These are phyloP conservation scores for Pristionchus arcanus DNA, from an alignment of 2,888 invertebrate species.

Conservation along the genomic window DNA sequence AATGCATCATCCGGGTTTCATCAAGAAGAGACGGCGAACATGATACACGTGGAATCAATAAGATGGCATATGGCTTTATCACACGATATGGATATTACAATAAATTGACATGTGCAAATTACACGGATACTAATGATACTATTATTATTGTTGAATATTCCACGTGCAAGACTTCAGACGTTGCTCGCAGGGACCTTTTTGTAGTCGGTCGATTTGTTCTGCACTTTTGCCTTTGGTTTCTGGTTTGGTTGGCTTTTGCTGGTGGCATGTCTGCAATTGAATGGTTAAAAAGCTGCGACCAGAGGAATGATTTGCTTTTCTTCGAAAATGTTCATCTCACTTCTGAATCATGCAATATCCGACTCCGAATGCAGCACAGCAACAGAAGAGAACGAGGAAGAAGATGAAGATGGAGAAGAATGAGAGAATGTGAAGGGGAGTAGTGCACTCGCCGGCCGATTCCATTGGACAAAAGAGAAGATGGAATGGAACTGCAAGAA, in stretches of 20 bases:
- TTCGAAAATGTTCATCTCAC: background rate
- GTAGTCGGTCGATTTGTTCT: background rate
- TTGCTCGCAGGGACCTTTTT: background rate
- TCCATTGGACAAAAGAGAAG: background rate
- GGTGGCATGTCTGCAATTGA: background rate
- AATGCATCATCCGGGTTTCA: background rate
- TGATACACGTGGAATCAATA: background rate
- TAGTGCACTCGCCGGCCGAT: background rate
- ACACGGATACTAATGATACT: no score
- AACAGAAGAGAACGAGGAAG: conserved; percentile 3
- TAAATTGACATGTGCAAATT: no score
- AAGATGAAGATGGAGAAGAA: conserved; percentile 1
- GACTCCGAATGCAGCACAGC: background rate
- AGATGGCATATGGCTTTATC: no score
- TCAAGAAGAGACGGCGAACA: background rate
- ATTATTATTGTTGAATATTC: no score
- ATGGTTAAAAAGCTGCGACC: no score
- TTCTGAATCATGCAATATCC: background rate
- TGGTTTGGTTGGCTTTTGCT: background rate
- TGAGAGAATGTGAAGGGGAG: background rate
- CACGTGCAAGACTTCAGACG: background rate
- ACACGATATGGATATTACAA: no score
- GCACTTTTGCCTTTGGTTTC: background rate
- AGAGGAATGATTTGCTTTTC: background rate
- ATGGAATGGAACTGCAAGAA: background rate